Conservation (phyloP, 2,888 invertebrate species). For the Leptura quadrifasciata region DNA sequence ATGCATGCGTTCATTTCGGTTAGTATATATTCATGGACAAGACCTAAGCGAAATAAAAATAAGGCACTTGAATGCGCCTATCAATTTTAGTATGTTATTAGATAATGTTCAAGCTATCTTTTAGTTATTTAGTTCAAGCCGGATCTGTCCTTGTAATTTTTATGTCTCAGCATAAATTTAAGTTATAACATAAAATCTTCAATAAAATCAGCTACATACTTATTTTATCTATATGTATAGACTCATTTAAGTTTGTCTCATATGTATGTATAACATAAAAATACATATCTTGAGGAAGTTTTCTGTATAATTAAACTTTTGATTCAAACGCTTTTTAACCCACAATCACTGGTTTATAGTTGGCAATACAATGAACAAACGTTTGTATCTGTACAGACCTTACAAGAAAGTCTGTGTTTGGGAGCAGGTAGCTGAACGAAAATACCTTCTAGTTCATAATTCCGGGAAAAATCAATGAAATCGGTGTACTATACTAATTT, state of each 20-base stretch:
- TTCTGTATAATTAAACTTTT: not conserved
- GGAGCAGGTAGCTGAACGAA: too few species aligned
- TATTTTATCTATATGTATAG: not conserved
- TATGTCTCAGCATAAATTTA: not conserved
- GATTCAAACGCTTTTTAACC: not conserved
- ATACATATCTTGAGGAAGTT: constrained; percentile 3
- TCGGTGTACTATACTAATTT: too few species aligned
- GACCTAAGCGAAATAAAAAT: too few species aligned
- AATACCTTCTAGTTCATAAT: too few species aligned
- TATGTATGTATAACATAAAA: not conserved
- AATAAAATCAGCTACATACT: not conserved
- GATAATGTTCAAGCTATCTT: too few species aligned
- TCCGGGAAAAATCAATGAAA: too few species aligned
- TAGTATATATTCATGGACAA: too few species aligned
- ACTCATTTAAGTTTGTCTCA: constrained; percentile 7
- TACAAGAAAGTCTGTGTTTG: too few species aligned
- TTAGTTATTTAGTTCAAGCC: not conserved
- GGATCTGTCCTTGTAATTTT: not conserved
- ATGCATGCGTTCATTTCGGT: too few species aligned
- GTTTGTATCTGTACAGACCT: too few species aligned
- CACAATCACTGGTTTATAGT: constrained; percentile 3
- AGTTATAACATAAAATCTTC: constrained; percentile 3
- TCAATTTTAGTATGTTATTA: too few species aligned
- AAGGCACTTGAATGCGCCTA: too few species aligned
- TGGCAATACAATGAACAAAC: constrained; percentile 10